A percentile compares a stretch with the other conserved stretches of the same genome.
These are phyloP conservation scores for Myotis vivesi DNA, from an alignment of 2,797 vertebrate genomes.

Conservation along the genomic window DNA sequence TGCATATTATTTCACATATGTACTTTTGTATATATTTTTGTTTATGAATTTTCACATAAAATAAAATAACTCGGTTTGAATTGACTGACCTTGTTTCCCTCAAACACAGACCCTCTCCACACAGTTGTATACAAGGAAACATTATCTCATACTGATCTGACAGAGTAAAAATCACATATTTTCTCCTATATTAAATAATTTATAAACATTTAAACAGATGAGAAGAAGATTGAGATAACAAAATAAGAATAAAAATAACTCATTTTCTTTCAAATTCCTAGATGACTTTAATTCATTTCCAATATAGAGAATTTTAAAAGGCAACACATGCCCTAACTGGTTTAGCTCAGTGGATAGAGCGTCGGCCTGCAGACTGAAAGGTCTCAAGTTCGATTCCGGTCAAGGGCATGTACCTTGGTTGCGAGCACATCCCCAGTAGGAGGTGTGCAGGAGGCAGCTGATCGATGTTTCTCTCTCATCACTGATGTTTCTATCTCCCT, in stretches of 20 bases:
- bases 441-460: no score
- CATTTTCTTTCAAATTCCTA: not conserved
- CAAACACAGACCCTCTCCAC: not conserved
- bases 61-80: not conserved
- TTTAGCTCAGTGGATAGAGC: no score
- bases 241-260: not conserved
- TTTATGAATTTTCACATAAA: not conserved
- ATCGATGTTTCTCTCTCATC: no score
- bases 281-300: not conserved
- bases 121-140: not conserved
- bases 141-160: not conserved
- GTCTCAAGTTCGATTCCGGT: no score
- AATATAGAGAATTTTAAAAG: not conserved
- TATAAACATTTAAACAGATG: not conserved
- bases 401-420: no score
- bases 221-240: not conserved
- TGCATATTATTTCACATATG: not conserved
- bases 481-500: no score
- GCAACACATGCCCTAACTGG: not conserved
- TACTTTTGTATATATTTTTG: not conserved
- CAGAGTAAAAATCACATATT: not conserved
- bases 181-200: not conserved
- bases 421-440: no score
- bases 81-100: not conserved
- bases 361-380: no score